phyloP scores from a whole-genome alignment of 2,888 invertebrate species.

The Rhopalosiphum nymphaeae region DNA sequence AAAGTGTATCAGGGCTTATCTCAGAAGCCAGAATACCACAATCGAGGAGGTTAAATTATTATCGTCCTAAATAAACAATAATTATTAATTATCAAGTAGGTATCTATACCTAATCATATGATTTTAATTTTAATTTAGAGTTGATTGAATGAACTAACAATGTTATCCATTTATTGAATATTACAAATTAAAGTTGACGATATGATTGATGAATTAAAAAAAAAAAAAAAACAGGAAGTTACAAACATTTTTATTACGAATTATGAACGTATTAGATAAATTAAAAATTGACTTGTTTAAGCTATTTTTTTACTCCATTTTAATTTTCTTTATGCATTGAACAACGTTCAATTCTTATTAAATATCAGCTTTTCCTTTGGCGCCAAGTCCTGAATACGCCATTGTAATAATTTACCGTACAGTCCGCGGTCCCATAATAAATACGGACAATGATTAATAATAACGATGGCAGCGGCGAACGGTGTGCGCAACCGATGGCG shows the following conservation, averaged over 20 bases:
- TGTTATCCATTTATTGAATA: not conserved
- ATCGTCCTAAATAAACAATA: not conserved
- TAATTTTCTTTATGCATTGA: not conserved
- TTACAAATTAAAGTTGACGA: not conserved
- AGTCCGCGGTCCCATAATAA: not conserved
- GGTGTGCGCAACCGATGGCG: not conserved
- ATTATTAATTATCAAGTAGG: not conserved
- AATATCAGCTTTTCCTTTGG: not conserved
- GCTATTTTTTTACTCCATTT: not conserved
- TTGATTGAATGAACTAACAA: not conserved
- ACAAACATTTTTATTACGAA: not conserved
- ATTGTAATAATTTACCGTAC: not conserved
- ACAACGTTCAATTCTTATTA: not conserved
- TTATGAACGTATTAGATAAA: not conserved
- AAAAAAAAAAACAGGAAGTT: not conserved
- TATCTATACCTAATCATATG: not conserved
- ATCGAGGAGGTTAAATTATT: not conserved
- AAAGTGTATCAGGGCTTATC: not conserved
- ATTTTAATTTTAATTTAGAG: not conserved
- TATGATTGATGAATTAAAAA: not conserved
- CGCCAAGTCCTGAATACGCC: slow-evolving; percentile 11
- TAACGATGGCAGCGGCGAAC: slow-evolving; percentile 1
- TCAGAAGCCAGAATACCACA: not conserved
- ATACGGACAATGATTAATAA: slow-evolving; percentile 11
- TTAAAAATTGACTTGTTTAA: not conserved